These are phyloP conservation scores for Calliscelio sp. DNA, from an alignment of 2,888 invertebrate genomes.

Conservation along the genomic window DNA sequence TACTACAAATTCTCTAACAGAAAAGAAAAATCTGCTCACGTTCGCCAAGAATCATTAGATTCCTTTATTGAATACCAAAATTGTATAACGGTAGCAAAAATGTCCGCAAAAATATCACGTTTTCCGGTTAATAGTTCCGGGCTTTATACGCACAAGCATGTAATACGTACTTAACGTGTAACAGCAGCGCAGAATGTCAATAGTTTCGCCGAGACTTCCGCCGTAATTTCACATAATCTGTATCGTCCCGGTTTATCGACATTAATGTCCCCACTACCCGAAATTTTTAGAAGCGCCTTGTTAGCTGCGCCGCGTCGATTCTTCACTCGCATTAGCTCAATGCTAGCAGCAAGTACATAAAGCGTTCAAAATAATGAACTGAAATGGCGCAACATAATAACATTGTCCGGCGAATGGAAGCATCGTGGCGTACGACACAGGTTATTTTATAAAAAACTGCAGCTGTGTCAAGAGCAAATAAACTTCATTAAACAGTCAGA, in stretches of 20 bases:
- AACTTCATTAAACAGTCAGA: conserved; percentile 77
- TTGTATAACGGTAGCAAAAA: conserved; percentile 50
- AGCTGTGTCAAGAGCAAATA: conserved; percentile 76
- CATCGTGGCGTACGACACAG: conserved; percentile 50
- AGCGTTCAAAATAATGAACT: conserved; percentile 60
- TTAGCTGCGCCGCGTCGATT: conserved; percentile 24
- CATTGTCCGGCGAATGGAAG: conserved; percentile 76
- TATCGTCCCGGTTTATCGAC: conserved; percentile 27
- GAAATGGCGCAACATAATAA: conserved; percentile 77
- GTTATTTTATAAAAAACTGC: conserved; percentile 77
- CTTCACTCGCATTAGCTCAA: conserved; percentile 33
- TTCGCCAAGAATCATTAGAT: conserved; percentile 6
- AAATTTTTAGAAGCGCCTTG: conserved; percentile 10
- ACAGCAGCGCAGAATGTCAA: conserved; percentile 37
- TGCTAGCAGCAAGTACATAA: conserved; percentile 36
- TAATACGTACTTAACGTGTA: conserved; percentile 41
- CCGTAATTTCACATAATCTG: conserved; percentile 2
- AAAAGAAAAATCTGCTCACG: conserved; percentile 44
- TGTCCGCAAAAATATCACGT: conserved; percentile 62
- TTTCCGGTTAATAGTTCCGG: conserved; percentile 44
- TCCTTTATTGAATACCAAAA: conserved; percentile 56
- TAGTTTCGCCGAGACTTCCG: conserved; percentile 13
- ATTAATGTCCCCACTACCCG: too few species aligned
- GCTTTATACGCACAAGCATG: conserved; percentile 14
- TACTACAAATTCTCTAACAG: too few species aligned